A percentile compares a stretch with the other conserved stretches of the same genome.
Conservation (phyloP, 1,140 invertebrate species). For the Zaprionus camerounensis region DNA sequence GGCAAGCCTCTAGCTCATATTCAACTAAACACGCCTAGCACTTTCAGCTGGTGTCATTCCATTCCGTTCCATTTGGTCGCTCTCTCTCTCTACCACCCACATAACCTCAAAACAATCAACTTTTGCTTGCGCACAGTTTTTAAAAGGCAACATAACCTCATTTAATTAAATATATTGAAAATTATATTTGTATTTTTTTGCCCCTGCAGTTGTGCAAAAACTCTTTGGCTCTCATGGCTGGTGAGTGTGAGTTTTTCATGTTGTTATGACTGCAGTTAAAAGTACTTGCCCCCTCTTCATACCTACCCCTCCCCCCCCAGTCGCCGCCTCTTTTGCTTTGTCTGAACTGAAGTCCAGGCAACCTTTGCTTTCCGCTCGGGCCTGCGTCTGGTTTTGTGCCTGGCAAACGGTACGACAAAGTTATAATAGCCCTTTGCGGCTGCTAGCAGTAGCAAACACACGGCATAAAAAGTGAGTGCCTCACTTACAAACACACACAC, state of each 20-base stretch:
- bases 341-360: constrained; percentile 8
- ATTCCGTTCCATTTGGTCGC: not conserved
- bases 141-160: constrained; percentile 1
- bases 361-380: constrained; percentile 24
- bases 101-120: constrained; percentile 10
- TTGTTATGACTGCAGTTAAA: constrained; percentile 16
- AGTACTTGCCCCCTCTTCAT: not conserved
- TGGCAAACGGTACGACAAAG: constrained; percentile 68
- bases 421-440: constrained; percentile 74
- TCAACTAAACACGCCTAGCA: not conserved
- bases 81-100: not conserved
- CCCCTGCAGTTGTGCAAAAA: not conserved
- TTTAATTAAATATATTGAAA: constrained; percentile 34
- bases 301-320: not conserved
- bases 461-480: constrained; percentile 27
- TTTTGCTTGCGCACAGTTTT: constrained; percentile 6
- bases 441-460: constrained; percentile 21
- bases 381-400: constrained; percentile 40
- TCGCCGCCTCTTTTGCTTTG: constrained; percentile 1
- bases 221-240: constrained; percentile 24
- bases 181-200: constrained; percentile 6
- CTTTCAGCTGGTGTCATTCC: not conserved
- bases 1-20: not conserved
- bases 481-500: constrained; percentile 2
- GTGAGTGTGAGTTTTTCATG: constrained; percentile 18